Conservation (phyloP, 2,888 invertebrate genomes). For the Ferrisia virgata region DNA sequence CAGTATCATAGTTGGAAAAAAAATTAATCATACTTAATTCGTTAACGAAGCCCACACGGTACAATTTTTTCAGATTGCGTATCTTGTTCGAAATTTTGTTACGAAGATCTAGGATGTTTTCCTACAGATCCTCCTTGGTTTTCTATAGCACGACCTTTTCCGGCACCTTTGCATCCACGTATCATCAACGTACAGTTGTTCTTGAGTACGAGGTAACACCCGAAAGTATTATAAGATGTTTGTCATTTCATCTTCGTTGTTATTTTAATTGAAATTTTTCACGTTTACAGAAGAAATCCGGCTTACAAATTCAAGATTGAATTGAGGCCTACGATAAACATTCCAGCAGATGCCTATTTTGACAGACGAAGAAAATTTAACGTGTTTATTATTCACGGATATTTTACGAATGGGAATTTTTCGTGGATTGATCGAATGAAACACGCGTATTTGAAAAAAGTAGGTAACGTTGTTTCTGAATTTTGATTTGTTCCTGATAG, state of each 20-base stretch:
- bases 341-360: slow-evolving; percentile 60
- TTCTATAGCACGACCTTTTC: slow-evolving; percentile 52
- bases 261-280: neutral
- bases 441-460: slow-evolving; percentile 60
- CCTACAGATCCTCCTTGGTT: slow-evolving; percentile 53
- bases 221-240: no score
- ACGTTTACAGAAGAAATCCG: neutral
- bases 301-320: slow-evolving; percentile 45
- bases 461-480: slow-evolving; percentile 51
- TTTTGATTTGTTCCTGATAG: neutral
- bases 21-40: neutral
- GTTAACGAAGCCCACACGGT: neutral
- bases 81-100: slow-evolving; percentile 47
- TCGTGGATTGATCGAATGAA: slow-evolving; percentile 63
- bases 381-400: slow-evolving; percentile 63
- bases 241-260: neutral
- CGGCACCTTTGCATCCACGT: slow-evolving; percentile 52
- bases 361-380: slow-evolving; percentile 54
- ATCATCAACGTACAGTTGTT: slow-evolving; percentile 52
- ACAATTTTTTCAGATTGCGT: neutral
- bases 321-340: slow-evolving; percentile 49
- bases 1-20: neutral
- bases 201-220: slow-evolving; percentile 52
- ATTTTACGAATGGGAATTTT: slow-evolving; percentile 61
- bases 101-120: slow-evolving; percentile 54